Evolutionary conservation across 2,888 invertebrate genomes (phyloP).

Genomic region (Folsomia manolachei): DNA sequence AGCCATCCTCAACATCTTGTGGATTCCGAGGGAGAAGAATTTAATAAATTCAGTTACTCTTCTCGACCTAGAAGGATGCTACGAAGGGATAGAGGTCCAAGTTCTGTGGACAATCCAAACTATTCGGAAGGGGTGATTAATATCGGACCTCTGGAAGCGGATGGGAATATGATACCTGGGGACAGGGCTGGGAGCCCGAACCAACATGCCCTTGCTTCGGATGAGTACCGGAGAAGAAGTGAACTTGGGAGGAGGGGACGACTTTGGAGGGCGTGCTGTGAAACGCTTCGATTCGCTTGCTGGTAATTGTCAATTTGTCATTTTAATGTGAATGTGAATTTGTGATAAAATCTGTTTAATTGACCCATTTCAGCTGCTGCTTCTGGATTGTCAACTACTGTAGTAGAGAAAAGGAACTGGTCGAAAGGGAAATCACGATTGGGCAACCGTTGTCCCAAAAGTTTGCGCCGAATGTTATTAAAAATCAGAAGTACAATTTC

Average conservation of each 20-base stretch:
- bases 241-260: neutral
- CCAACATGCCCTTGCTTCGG: constrained; percentile 5
- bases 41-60: constrained; percentile 3
- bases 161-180: neutral
- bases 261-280: neutral
- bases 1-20: neutral
- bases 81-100: constrained; percentile 33
- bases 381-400: constrained; percentile 67
- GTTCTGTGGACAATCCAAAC: constrained; percentile 38
- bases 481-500: constrained; percentile 97
- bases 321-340: constrained; percentile 6
- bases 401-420: constrained; percentile 67
- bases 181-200: constrained; percentile 9
- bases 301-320: constrained; percentile 25
- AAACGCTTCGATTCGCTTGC: constrained; percentile 26
- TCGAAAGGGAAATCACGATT: constrained; percentile 72
- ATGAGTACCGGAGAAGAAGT: constrained; percentile 32
- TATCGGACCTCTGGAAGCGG: constrained; percentile 8
- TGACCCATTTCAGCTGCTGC: constrained; percentile 67
- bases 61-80: constrained; percentile 27
- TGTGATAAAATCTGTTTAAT: constrained; percentile 14
- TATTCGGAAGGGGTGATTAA: constrained; percentile 19
- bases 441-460: constrained; percentile 73
- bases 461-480: constrained; percentile 91
- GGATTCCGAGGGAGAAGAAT: constrained; percentile 9